Evolutionary conservation across 2,888 invertebrate species (phyloP).

Genomic region (Tolmerus cingulatus): DNA sequence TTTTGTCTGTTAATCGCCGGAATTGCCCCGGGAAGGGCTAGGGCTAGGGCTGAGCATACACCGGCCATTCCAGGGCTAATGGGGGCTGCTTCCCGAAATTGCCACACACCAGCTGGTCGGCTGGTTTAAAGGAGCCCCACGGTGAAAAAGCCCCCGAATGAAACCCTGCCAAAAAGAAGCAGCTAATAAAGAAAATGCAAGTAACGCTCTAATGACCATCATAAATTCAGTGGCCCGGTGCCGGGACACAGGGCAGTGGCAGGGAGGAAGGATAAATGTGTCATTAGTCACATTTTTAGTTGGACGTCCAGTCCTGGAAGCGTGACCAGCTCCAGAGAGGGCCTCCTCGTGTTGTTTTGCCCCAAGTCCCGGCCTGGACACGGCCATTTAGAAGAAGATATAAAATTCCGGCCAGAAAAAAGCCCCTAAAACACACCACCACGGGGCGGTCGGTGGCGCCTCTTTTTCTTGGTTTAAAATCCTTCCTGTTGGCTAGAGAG

Average conservation of each 20-base stretch:
- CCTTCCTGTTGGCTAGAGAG: background rate
- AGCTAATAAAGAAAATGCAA: conserved; percentile 35
- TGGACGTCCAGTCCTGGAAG: background rate
- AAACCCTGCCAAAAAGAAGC: background rate
- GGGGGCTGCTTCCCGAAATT: conserved; percentile 18
- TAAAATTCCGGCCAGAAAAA: background rate
- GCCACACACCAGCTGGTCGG: conserved; percentile 7
- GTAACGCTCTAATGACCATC: conserved; percentile 41
- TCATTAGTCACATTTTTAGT: conserved; percentile 38
- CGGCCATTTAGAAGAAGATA: background rate
- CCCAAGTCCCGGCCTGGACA: background rate
- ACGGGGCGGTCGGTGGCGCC: background rate
- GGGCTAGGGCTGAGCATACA: background rate
- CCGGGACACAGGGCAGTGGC: background rate
- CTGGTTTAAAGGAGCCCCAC: conserved; percentile 10
- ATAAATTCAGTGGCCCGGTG: conserved; percentile 14
- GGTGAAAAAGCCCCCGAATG: conserved; percentile 8
- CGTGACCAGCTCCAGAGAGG: conserved; percentile 5
- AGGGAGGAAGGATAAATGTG: conserved; percentile 4
- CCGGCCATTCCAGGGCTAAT: conserved; percentile 20
- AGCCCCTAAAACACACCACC: background rate
- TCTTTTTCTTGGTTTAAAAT: background rate
- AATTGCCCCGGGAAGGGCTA: background rate
- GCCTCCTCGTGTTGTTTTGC: background rate
- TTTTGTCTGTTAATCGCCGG: conserved; percentile 17